Conservation (phyloP, 2,113 vertebrate genomes). For the Martes martes region DNA sequence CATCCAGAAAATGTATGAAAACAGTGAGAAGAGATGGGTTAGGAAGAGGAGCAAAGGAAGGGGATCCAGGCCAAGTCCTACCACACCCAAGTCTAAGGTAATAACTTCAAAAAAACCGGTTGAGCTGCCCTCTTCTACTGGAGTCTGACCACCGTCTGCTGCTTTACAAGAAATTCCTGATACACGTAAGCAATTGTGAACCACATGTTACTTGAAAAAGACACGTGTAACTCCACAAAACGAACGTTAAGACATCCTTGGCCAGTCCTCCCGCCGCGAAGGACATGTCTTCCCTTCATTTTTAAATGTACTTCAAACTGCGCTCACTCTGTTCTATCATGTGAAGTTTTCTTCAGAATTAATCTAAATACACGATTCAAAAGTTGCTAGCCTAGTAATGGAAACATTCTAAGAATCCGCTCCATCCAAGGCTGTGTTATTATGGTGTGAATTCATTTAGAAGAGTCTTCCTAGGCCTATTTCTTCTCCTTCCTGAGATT, state of each 20-base stretch:
- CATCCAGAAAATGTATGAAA: slow-evolving; percentile 10
- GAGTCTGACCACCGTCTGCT: not conserved
- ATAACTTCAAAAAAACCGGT: not conserved
- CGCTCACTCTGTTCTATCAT: not conserved
- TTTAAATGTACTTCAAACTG: not conserved
- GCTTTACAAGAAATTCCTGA: not conserved
- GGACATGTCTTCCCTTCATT: not conserved
- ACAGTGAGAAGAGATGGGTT: not conserved
- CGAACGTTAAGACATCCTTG: not conserved
- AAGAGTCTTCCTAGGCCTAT: not conserved
- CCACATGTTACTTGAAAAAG: not conserved
- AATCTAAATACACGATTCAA: not conserved
- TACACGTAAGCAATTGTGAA: not conserved
- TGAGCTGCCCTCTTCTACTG: not conserved
- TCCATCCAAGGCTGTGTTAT: not conserved
- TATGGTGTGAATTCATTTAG: not conserved
- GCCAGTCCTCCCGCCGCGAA: not conserved
- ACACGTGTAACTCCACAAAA: not conserved
- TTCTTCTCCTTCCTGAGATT: not conserved
- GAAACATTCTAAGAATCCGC: not conserved
- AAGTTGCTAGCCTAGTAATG: not conserved
- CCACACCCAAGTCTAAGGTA: not conserved
- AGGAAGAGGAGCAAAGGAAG: not conserved
- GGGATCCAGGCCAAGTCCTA: not conserved
- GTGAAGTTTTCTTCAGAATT: not conserved